phyloP scores from a whole-genome alignment of 92 coral and sea anemone species.

The Meandrina meandrites region DNA sequence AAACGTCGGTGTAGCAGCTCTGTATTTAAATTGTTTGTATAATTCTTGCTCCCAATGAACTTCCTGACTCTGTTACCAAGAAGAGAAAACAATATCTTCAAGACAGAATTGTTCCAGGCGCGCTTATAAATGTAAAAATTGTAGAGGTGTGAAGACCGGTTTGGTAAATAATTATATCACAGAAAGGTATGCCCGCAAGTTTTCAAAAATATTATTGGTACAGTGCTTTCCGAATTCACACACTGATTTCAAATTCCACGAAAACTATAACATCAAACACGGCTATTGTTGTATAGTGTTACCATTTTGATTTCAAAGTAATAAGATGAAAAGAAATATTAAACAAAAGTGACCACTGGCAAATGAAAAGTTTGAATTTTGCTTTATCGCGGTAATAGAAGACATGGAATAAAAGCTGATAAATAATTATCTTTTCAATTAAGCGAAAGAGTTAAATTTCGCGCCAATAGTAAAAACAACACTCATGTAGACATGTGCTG shows the following conservation, averaged over 20 bases:
- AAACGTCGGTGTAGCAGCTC: conserved; percentile 78
- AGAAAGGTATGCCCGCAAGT: no score
- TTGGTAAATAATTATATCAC: not conserved
- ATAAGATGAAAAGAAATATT: not conserved
- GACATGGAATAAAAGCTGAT: not conserved
- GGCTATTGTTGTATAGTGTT: not conserved
- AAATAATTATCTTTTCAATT: no score
- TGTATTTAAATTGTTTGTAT: conserved; percentile 94
- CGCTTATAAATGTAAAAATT: not conserved
- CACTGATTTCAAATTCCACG: no score
- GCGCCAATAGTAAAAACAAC: not conserved
- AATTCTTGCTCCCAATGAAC: conserved; percentile 93
- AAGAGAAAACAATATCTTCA: not conserved
- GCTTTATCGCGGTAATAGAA: not conserved
- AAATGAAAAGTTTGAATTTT: not conserved
- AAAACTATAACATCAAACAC: not conserved
- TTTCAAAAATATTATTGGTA: no score
- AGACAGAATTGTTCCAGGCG: not conserved
- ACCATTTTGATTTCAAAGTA: not conserved
- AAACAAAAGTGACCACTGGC: not conserved
- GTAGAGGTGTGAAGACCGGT: not conserved
- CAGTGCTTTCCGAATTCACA: no score
- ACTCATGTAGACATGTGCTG: conserved; percentile 1
- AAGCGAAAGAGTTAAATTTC: conserved; percentile 2
- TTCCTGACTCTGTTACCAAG: conserved; percentile 53